Evolutionary conservation across 2,797 vertebrate species (phyloP).

Genomic region (Melanotaenia maccullochi): DNA sequence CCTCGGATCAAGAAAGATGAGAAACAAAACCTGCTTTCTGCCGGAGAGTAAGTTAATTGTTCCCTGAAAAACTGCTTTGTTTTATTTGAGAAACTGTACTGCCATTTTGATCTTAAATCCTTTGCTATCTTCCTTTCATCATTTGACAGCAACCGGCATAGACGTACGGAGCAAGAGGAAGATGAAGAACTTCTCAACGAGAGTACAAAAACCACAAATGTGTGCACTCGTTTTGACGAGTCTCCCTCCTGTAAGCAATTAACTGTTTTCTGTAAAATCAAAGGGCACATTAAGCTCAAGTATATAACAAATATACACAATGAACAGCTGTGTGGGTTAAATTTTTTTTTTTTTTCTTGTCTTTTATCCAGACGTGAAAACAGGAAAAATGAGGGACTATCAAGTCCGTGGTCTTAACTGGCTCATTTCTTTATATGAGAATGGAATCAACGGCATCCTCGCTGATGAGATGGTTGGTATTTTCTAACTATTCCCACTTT

Average conservation of each 20-base stretch:
- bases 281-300: background rate
- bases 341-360: conserved; percentile 8
- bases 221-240: conserved; percentile 96
- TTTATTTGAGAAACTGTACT: background rate
- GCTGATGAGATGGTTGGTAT: conserved; percentile 96
- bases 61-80: background rate
- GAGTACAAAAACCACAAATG: conserved; percentile 93
- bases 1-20: conserved; percentile 97
- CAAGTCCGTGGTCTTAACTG: conserved; percentile 96
- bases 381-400: conserved; percentile 96
- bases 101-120: background rate
- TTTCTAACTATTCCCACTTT: background rate
- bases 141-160: conserved; percentile 90
- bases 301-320: background rate
- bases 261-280: background rate
- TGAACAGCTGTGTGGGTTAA: background rate
- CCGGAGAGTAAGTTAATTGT: conserved; percentile 92
- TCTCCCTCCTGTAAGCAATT: conserved; percentile 92
- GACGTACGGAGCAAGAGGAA: conserved; percentile 97
- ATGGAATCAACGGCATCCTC: conserved; percentile 98
- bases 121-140: background rate
- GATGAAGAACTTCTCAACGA: conserved; percentile 96
- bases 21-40: conserved; percentile 95
- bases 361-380: conserved; percentile 88
- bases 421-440: conserved; percentile 98